Conservation (phyloP, 2,888 invertebrate species). For the Electrophaes corylata region DNA sequence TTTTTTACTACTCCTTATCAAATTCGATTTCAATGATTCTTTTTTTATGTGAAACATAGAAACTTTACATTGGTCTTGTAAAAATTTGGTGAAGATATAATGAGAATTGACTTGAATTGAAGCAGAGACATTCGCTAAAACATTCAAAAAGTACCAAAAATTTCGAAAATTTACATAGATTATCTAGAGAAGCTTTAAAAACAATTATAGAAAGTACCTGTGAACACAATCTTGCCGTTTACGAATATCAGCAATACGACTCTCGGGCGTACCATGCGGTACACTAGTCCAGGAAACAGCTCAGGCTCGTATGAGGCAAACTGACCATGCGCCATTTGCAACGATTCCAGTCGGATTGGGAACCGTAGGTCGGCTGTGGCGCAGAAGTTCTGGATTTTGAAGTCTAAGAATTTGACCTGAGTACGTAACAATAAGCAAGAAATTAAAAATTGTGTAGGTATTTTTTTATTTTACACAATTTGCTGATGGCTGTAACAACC, state of each 20-base stretch:
- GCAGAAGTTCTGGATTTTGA: constrained; percentile 91
- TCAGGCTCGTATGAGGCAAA: constrained; percentile 98
- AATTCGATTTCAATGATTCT: no score
- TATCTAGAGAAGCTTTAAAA: no score
- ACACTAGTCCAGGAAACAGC: constrained; percentile 98
- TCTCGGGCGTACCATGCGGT: constrained; percentile 98
- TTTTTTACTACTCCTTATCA: no score
- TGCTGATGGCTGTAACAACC: no score
- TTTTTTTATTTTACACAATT: neutral
- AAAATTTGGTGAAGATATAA: no score
- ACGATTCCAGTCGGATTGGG: constrained; percentile 89
- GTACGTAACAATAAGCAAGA: constrained; percentile 33
- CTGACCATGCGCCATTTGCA: constrained; percentile 89
- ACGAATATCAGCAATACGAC: constrained; percentile 99
- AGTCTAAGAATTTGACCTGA: constrained; percentile 89
- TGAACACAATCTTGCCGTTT: constrained; percentile 99
- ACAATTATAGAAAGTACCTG: constrained; percentile 79
- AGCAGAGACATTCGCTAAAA: no score
- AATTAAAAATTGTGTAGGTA: neutral
- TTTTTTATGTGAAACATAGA: no score
- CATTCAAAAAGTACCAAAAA: no score
- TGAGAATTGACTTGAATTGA: no score
- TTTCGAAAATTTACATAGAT: no score
- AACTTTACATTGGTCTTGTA: no score
- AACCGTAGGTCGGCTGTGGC: constrained; percentile 90